Conservation (phyloP, 2,113 vertebrate species). For the Phocoena phocoena region DNA sequence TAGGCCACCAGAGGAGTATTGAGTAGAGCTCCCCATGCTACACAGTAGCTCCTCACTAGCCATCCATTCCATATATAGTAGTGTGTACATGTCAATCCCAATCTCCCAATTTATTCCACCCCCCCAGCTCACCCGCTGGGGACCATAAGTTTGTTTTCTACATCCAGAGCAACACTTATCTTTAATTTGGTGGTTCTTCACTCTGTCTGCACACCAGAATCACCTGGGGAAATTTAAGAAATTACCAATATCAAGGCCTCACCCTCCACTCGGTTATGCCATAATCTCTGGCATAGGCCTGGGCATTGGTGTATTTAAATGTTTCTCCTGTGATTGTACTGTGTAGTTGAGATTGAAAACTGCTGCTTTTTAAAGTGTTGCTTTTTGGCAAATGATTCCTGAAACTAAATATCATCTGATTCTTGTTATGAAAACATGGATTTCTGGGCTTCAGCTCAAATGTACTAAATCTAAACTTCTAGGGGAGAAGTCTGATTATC, state of each 20-base stretch:
- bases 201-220: background rate
- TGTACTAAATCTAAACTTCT: constrained; percentile 4
- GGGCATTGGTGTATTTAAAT: background rate
- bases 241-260: background rate
- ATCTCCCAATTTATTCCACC: too few species aligned
- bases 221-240: background rate
- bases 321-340: background rate
- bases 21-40: too few species aligned
- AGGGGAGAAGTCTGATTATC: background rate
- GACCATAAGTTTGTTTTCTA: too few species aligned
- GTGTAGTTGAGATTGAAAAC: background rate
- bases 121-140: too few species aligned
- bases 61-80: too few species aligned
- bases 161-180: background rate
- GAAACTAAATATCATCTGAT: background rate
- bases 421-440: background rate
- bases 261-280: background rate
- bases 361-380: background rate
- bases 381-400: background rate
- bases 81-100: too few species aligned
- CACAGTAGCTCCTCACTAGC: too few species aligned
- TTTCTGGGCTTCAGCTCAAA: background rate
- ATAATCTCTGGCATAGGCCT: background rate
- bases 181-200: background rate
- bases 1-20: too few species aligned